phyloP scores from a whole-genome alignment of 2,797 vertebrate species.

The Muscicapa comitata region DNA sequence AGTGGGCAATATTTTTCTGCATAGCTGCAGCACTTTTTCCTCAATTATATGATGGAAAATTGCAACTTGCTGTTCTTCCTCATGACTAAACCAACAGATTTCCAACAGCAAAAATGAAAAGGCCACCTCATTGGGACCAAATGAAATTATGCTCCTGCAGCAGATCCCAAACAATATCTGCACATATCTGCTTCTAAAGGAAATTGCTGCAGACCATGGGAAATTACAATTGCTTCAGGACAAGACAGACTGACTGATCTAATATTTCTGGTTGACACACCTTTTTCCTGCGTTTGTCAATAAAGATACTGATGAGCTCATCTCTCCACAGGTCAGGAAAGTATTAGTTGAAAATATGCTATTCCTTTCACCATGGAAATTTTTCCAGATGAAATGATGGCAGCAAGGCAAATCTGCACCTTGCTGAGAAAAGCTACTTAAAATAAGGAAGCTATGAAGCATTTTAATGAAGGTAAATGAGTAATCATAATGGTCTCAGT shows the following conservation, averaged over 20 bases:
- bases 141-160: slow-evolving; percentile 22
- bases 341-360: neutral
- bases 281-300: slow-evolving; percentile 62
- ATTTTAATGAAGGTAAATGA: slow-evolving; percentile 51
- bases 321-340: slow-evolving; percentile 41
- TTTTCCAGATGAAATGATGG: slow-evolving; percentile 35
- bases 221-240: slow-evolving; percentile 63
- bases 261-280: slow-evolving; percentile 56
- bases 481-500: slow-evolving; percentile 40
- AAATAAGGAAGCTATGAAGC: slow-evolving; percentile 49
- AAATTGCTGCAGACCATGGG: slow-evolving; percentile 63
- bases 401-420: slow-evolving; percentile 32
- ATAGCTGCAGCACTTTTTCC: neutral
- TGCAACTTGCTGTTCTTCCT: neutral
- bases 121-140: slow-evolving; percentile 5
- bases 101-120: slow-evolving; percentile 17
- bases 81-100: neutral
- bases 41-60: neutral
- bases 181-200: slow-evolving; percentile 29
- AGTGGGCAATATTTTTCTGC: neutral
- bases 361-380: slow-evolving; percentile 4
- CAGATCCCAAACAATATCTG: slow-evolving; percentile 32
- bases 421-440: slow-evolving; percentile 59
- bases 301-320: slow-evolving; percentile 47
- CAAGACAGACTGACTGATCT: slow-evolving; percentile 54